Conservation (phyloP, 2,888 invertebrate genomes). For the Synergus laeviventris region DNA sequence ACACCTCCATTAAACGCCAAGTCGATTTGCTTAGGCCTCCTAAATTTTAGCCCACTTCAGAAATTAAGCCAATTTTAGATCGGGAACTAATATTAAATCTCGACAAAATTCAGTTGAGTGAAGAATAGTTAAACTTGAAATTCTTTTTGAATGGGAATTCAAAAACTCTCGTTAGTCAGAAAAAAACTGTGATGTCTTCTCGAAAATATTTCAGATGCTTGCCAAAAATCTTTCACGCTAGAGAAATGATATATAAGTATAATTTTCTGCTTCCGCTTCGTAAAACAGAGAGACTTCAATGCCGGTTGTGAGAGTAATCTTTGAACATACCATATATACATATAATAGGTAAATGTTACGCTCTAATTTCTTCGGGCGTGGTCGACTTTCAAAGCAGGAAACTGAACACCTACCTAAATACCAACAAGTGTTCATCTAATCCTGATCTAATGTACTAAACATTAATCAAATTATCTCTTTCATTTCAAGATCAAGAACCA, state of each 20-base stretch:
- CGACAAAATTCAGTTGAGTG: neutral
- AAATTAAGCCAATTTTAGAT: neutral
- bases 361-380: conserved; percentile 21
- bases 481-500: conserved; percentile 19
- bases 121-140: neutral
- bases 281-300: conserved; percentile 22
- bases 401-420: conserved; percentile 12
- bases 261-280: conserved; percentile 25
- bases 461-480: conserved; percentile 9
- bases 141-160: neutral
- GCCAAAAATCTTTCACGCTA: conserved; percentile 11
- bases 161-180: neutral
- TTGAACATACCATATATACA: no score
- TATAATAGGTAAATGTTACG: neutral
- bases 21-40: conserved; percentile 37
- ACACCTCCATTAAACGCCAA: conserved; percentile 54
- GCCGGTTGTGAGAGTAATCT: neutral
- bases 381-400: conserved; percentile 12
- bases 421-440: conserved; percentile 13
- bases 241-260: conserved; percentile 18
- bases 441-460: neutral
- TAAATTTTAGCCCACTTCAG: neutral
- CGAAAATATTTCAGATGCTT: conserved; percentile 36
- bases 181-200: conserved; percentile 1
- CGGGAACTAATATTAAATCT: neutral